These are phyloP conservation scores for Labroides dimidiatus DNA, from an alignment of 2,797 vertebrate genomes.

Conservation along the genomic window DNA sequence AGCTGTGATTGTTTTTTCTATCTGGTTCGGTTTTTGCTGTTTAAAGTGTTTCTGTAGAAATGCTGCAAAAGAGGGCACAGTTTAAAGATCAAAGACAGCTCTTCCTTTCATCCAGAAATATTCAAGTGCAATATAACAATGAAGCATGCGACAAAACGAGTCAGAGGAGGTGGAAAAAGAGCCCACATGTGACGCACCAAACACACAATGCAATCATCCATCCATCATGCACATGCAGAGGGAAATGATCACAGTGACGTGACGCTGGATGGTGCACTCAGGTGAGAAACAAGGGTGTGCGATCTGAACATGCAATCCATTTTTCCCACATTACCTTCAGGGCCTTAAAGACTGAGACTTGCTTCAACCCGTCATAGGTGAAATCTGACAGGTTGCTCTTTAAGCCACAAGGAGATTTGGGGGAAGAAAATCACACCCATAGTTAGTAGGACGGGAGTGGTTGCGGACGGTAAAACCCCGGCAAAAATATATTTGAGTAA, in stretches of 20 bases:
- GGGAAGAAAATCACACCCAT: constrained; percentile 89
- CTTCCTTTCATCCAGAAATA: not conserved
- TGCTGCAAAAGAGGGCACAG: not conserved
- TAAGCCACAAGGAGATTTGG: constrained; percentile 79
- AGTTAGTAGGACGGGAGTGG: constrained; percentile 84
- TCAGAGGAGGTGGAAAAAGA: constrained; percentile 3
- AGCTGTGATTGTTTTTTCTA: no score
- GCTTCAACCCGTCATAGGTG: constrained; percentile 95
- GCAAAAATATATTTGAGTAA: constrained; percentile 12
- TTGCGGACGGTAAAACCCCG: constrained; percentile 23
- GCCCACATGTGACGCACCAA: constrained; percentile 12
- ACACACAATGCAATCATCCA: constrained; percentile 33
- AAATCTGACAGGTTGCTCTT: constrained; percentile 97
- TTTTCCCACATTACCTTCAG: constrained; percentile 93
- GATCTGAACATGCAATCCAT: constrained; percentile 64
- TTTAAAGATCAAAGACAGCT: not conserved
- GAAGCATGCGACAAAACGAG: constrained; percentile 51
- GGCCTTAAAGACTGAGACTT: constrained; percentile 94
- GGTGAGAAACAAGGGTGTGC: constrained; percentile 42
- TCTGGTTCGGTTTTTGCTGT: not conserved
- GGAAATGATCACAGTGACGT: constrained; percentile 46
- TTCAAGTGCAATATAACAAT: constrained; percentile 7
- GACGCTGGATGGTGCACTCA: constrained; percentile 44
- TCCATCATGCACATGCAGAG: constrained; percentile 53
- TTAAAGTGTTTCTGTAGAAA: not conserved